phyloP scores from a whole-genome alignment of 1,140 invertebrate species.

The Drosophila sturtevanti region DNA sequence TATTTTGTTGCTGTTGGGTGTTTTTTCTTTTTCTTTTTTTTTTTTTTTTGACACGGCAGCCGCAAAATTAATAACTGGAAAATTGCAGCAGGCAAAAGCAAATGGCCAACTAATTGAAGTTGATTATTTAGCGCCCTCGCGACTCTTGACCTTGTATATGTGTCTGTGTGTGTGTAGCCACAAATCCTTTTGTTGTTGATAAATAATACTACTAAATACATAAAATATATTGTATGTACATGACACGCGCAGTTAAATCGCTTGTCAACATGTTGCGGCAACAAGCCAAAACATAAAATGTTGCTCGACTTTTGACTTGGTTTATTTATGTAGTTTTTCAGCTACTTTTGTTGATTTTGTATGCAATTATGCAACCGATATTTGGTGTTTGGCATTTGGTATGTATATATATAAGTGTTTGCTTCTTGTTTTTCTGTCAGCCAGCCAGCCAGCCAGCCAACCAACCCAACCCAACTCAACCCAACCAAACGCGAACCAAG shows the following conservation, averaged over 20 bases:
- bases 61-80: slow-evolving; percentile 70
- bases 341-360: slow-evolving; percentile 29
- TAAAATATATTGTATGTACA: slow-evolving; percentile 16
- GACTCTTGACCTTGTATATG: slow-evolving; percentile 62
- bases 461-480: background rate
- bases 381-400: slow-evolving; percentile 20
- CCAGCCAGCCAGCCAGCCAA: slow-evolving; percentile 23
- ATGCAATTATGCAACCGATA: slow-evolving; percentile 39
- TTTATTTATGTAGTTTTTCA: slow-evolving; percentile 9
- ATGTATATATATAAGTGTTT: slow-evolving; percentile 14
- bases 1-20: slow-evolving; percentile 10
- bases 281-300: slow-evolving; percentile 6
- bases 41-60: slow-evolving; percentile 36
- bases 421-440: slow-evolving; percentile 34
- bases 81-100: slow-evolving; percentile 55
- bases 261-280: slow-evolving; percentile 25
- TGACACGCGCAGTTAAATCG: slow-evolving; percentile 42
- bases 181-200: slow-evolving; percentile 56
- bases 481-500: background rate
- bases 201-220: slow-evolving; percentile 32
- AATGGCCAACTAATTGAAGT: slow-evolving; percentile 66
- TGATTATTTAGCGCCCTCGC: slow-evolving; percentile 51
- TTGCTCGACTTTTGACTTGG: slow-evolving; percentile 7
- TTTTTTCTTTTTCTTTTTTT: slow-evolving; percentile 23
- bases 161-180: slow-evolving; percentile 25